Evolutionary conservation across 2,888 invertebrate genomes (phyloP), one percentile per base, ranked within the genome.

Genomic region (Coenonympha arcania): DNA sequence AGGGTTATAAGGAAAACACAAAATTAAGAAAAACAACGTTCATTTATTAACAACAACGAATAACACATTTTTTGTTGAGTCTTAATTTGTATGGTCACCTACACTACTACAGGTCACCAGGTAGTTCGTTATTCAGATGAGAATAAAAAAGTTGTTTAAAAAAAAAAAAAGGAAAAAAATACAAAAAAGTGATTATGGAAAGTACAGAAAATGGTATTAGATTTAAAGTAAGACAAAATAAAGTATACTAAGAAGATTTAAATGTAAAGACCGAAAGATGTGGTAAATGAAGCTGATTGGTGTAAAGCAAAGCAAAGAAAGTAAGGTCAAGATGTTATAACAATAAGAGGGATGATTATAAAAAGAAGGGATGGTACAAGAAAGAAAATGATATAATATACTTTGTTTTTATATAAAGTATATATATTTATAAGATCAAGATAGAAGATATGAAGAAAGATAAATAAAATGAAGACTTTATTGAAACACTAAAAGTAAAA

Each of bases 101-200:
- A 73, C 68, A 68, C 66, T n/a, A n/a, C n/a, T n/a, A n/a, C n/a
- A n/a, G n/a, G 66, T 73, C 73, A 78, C 76, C 70, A 71, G 74
- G 76, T 71, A 74, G 71, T 68, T 67, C 50, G n/a, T n/a, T n/a
- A n/a, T n/a, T n/a, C n/a, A n/a, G n/a, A n/a, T n/a, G n/a, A n/a
- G n/a, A n/a, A n/a, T n/a, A n/a, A n/a, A n/a, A n/a, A n/a, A n/a
- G n/a, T n/a, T n/a, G n/a, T 37, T 20, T 42, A 6, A 11, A 34
- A 39, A 45, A 31, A 34, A 52, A 40, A 39, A 46, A 47, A 36
- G 16, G 43, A 30, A 54, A 47, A 46, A 33, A 36, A 13, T 43
- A 46, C 44, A n/a, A 42, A 44, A 45, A 22, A 30, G 31, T 19
- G 19, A 50, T 44, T n/a, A 37, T n/a, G n/a, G n/a, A 26, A 33